Base-by-base conservation (phyloP, 1,140 invertebrate species). In the Ericerus pela region DNA sequence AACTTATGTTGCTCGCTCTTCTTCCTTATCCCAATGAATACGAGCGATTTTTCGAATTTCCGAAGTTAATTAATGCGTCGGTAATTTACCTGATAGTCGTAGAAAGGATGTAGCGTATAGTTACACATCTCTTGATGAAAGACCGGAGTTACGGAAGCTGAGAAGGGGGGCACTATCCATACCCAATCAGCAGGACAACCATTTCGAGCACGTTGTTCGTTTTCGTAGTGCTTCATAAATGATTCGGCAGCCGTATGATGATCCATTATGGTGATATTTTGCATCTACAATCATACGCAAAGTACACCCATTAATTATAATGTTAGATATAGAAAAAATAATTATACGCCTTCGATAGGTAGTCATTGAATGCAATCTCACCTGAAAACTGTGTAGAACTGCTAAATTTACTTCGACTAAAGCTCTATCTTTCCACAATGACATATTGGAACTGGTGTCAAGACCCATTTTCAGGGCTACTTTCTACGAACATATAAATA, bases 151-250 rank as follows among this genome's bases (percentile, higher is more conserved):
- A 88, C 77, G 4, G 87, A 90, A 14, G 86, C 84, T 2, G 88
- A 91, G 66, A 95, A 78, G 0, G 93, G 92, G 1, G 93, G 93
- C 2, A 95, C 88, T 55, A 96, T 88, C 93, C 92, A 96, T 18
- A 94, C 81, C 93, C 93, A 96, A 73, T 96, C 92, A 2, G 87
- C 88, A 1, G 90, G 91, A 70, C 91, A 95, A 0, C 92, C 92
- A 53, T 90, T 89, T 59, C 92, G 72, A n/a, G 93, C 68, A 63
- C 84, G 76, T 63, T 84, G 80, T 67, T 96, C 92, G 66, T 92
- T 95, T 65, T 94, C 88, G 62, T 90, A 77, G 71, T 94, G 89
- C 66, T 94, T 94, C 80, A 95, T 93, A 68, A 96, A 96, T 29
- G 88, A 89, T 69, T 95, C 91, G 0, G 88, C 82, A 18, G 91